Evolutionary conservation across 1,140 invertebrate species (phyloP).

Genomic region (Tetragnatha versicolor): DNA sequence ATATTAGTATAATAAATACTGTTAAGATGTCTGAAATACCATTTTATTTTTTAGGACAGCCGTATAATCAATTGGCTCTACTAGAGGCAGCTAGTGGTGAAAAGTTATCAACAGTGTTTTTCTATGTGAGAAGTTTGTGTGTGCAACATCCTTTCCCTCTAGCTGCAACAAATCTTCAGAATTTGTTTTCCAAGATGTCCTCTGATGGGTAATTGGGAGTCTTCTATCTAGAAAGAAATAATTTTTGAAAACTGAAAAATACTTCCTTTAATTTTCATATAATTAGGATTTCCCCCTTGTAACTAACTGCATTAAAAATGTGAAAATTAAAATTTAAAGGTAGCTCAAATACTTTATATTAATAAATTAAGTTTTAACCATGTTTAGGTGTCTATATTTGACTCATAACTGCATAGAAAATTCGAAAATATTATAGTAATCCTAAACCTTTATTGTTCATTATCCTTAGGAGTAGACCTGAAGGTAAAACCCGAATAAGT

Average conservation of each 20-base stretch:
- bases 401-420: too few relatives aligned
- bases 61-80: constrained; percentile 86
- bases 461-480: constrained; percentile 66
- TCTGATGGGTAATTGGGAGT: constrained; percentile 63
- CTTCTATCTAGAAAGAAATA: too few relatives aligned
- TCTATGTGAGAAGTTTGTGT: constrained; percentile 80
- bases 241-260: too few relatives aligned
- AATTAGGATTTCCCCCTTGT: too few relatives aligned
- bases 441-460: too few relatives aligned
- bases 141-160: constrained; percentile 84
- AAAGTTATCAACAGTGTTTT: constrained; percentile 81
- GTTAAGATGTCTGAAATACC: not conserved
- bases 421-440: too few relatives aligned
- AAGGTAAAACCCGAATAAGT: constrained; percentile 70
- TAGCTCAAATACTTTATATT: too few relatives aligned
- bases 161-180: constrained; percentile 77
- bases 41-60: constrained; percentile 70
- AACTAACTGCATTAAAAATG: too few relatives aligned
- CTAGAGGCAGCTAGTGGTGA: constrained; percentile 81
- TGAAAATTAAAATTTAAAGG: too few relatives aligned
- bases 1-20: not conserved
- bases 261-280: too few relatives aligned
- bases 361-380: too few relatives aligned
- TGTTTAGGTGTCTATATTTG: too few relatives aligned
- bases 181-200: constrained; percentile 68